Conservation (phyloP, 2,888 invertebrate genomes). For the Darwinula stevensoni region DNA sequence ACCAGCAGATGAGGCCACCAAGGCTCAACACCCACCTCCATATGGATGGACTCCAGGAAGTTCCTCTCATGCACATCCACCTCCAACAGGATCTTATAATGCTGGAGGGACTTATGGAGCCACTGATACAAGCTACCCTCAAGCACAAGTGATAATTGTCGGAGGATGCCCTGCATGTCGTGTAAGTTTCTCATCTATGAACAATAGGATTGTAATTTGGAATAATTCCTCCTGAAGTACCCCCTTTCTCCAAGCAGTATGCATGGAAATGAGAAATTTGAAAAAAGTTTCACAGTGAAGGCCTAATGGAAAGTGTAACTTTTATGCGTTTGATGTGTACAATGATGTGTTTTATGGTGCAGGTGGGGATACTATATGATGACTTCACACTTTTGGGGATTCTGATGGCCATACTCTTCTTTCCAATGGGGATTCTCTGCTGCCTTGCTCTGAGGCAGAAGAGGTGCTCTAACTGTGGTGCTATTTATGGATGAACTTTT, state of each 20-base stretch:
- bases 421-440: constrained; percentile 18
- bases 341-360: constrained; percentile 3
- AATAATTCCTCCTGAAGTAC: neutral
- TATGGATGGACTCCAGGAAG: too few species aligned
- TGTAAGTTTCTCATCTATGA: too few species aligned
- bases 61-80: too few species aligned
- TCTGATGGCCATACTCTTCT: constrained; percentile 17
- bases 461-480: constrained; percentile 17
- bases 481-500: constrained; percentile 10
- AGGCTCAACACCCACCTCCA: too few species aligned
- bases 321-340: too few species aligned
- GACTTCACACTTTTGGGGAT: constrained; percentile 18
- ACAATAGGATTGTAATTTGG: neutral
- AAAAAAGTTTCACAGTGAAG: too few species aligned
- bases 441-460: constrained; percentile 17
- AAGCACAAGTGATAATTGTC: neutral
- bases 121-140: neutral
- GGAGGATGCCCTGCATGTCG: neutral
- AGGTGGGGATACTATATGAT: constrained; percentile 17
- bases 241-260: too few species aligned
- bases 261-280: too few species aligned
- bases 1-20: too few species aligned
- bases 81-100: too few species aligned
- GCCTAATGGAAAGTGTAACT: too few species aligned
- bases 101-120: neutral